Evolutionary conservation across 2,797 vertebrate genomes (phyloP).

Genomic region (Staurois parvus): DNA sequence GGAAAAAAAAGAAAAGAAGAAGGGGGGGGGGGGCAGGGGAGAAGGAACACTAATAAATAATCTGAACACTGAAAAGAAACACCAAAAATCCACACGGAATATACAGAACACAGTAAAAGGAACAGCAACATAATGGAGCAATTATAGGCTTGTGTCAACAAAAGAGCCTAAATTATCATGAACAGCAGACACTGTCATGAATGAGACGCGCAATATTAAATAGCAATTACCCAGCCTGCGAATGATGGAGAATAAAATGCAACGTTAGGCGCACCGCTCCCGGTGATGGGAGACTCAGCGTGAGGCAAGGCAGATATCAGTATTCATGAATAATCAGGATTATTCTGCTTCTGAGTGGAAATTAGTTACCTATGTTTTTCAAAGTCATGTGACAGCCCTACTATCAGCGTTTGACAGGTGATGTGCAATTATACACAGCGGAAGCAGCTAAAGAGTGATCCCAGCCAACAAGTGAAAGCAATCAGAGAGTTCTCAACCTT

Average conservation of each 20-base stretch:
- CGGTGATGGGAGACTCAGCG: not conserved
- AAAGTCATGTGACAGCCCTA: not conserved
- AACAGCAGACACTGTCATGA: not conserved
- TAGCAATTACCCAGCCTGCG: constrained; percentile 1
- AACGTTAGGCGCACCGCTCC: not conserved
- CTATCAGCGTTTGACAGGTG: not conserved
- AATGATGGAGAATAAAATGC: not conserved
- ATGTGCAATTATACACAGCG: not conserved
- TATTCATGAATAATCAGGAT: constrained; percentile 15
- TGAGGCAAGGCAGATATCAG: not conserved
- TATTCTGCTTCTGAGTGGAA: not conserved
- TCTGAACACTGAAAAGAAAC: too few relatives aligned
- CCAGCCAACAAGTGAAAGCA: too few relatives aligned
- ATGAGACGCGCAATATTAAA: constrained; percentile 26
- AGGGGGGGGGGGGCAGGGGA: too few relatives aligned
- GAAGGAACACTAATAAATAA: too few relatives aligned
- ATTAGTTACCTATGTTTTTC: not conserved
- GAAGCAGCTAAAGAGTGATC: not conserved
- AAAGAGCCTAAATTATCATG: not conserved
- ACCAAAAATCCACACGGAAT: too few relatives aligned
- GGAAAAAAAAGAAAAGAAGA: too few relatives aligned
- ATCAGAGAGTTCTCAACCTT: too few relatives aligned
- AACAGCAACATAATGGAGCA: not conserved
- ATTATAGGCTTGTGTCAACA: constrained; percentile 7
- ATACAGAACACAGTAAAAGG: too few relatives aligned